A percentile compares a stretch with the other conserved stretches of the same genome.
Evolutionary conservation across 1,140 invertebrate species (phyloP).

Genomic region (Cecropterus lyciades): DNA sequence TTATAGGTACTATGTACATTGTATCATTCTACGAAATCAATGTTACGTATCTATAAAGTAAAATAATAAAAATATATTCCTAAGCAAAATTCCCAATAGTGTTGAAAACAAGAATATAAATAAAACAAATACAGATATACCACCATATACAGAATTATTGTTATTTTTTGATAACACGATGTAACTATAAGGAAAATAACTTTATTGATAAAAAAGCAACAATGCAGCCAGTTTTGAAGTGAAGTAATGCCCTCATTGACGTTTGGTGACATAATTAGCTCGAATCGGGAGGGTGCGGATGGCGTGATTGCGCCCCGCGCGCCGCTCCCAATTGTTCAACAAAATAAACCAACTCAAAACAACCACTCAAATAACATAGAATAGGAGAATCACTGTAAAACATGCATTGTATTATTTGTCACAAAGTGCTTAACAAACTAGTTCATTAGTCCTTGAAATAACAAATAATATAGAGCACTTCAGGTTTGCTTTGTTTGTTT

Average conservation of each 20-base stretch:
- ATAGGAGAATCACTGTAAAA: conserved; percentile 25
- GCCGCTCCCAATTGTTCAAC: conserved; percentile 48
- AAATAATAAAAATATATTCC: too few species aligned
- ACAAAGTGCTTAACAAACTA: conserved; percentile 6
- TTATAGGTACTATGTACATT: too few species aligned
- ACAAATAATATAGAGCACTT: conserved; percentile 8
- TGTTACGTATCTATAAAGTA: too few species aligned
- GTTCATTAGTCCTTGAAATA: conserved; percentile 4
- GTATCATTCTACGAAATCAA: too few species aligned
- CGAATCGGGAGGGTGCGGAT: conserved; percentile 51
- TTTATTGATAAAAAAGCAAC: background rate
- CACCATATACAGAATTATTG: too few species aligned
- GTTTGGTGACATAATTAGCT: conserved; percentile 63
- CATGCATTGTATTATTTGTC: conserved; percentile 19
- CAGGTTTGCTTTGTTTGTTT: conserved; percentile 1
- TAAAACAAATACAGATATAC: too few species aligned
- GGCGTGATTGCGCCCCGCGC: conserved; percentile 66
- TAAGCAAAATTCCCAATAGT: too few species aligned
- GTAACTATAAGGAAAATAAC: too few species aligned
- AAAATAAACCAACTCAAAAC: conserved; percentile 34
- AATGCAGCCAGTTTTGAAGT: conserved; percentile 4
- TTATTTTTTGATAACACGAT: too few species aligned
- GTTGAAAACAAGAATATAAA: too few species aligned
- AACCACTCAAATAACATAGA: conserved; percentile 10
- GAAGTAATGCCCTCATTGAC: conserved; percentile 42